Percentiles rank a stretch among this genome's conserved stretches.
Conservation (phyloP, 2,888 invertebrate species). For the Drosophila parthenogenetica region DNA sequence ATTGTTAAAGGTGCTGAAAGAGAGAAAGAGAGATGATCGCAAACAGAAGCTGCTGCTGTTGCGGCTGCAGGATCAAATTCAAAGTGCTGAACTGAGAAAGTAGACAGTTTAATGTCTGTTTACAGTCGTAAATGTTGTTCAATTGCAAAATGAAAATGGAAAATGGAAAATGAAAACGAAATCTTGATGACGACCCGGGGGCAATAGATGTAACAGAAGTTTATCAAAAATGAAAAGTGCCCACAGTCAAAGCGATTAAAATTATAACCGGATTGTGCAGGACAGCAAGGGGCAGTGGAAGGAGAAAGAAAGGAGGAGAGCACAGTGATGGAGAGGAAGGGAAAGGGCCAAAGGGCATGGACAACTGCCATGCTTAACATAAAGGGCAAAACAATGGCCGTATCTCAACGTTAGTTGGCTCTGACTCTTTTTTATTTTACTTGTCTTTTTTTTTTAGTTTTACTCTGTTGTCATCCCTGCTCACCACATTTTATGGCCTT, state of each 20-base stretch:
- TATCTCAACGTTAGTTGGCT: slow-evolving; percentile 59
- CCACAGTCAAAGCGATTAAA: slow-evolving; percentile 68
- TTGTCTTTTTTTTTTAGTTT: slow-evolving; percentile 6
- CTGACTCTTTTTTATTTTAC: slow-evolving; percentile 9
- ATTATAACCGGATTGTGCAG: slow-evolving; percentile 61
- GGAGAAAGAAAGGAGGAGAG: slow-evolving; percentile 3
- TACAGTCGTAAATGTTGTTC: slow-evolving; percentile 83
- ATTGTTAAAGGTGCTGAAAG: slow-evolving; percentile 64
- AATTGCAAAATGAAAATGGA: slow-evolving; percentile 57
- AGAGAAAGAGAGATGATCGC: slow-evolving; percentile 46
- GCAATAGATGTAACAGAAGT: slow-evolving; percentile 14
- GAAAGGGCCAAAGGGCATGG: slow-evolving; percentile 40
- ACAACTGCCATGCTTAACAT: slow-evolving; percentile 76
- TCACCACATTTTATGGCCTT: slow-evolving; percentile 77
- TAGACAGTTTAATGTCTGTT: slow-evolving; percentile 82
- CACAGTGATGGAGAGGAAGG: background rate
- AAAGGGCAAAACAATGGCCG: slow-evolving; percentile 73
- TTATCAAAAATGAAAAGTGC: slow-evolving; percentile 55
- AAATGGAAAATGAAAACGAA: slow-evolving; percentile 13
- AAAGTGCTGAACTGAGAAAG: slow-evolving; percentile 53
- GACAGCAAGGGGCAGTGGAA: background rate
- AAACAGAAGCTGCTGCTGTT: slow-evolving; percentile 53
- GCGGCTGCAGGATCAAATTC: slow-evolving; percentile 69
- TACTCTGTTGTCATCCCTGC: slow-evolving; percentile 75
- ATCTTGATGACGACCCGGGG: slow-evolving; percentile 17